These are phyloP conservation scores for Gavia stellata DNA, from an alignment of 2,113 vertebrate genomes.

Conservation along the genomic window DNA sequence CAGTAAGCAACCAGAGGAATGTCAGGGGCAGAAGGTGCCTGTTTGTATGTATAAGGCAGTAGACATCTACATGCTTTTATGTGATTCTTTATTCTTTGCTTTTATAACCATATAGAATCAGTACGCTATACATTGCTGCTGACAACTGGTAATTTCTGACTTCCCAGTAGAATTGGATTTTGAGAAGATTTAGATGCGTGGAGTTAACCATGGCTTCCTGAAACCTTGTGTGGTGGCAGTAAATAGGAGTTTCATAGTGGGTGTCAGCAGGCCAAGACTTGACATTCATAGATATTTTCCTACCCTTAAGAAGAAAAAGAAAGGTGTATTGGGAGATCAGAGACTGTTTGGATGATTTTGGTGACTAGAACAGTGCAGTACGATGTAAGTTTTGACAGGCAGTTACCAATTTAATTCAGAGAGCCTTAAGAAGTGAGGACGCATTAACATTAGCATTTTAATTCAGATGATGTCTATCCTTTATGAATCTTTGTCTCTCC, in stretches of 20 bases:
- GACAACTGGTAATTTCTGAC: not conserved
- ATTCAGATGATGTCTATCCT: not conserved
- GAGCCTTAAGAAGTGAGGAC: not conserved
- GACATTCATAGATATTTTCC: not conserved
- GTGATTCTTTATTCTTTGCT: not conserved
- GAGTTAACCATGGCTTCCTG: not conserved
- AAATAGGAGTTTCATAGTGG: not conserved
- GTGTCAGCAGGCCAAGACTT: not conserved
- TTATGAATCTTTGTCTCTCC: not conserved
- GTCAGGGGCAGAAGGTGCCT: not conserved
- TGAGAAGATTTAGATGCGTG: not conserved
- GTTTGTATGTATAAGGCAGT: not conserved
- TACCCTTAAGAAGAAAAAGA: not conserved
- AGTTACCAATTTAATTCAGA: not conserved
- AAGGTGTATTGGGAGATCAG: not conserved
- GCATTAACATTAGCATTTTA: rapidly evolving
- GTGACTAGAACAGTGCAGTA: not conserved
- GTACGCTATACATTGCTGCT: not conserved
- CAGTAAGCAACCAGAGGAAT: not conserved
- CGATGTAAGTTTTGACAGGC: not conserved
- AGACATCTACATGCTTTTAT: not conserved
- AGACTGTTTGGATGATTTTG: not conserved
- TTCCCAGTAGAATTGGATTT: not conserved
- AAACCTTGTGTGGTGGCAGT: not conserved
- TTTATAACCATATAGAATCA: not conserved